Evolutionary conservation across 2,888 invertebrate genomes (phyloP).

Genomic region (Thymelicus acteon): DNA sequence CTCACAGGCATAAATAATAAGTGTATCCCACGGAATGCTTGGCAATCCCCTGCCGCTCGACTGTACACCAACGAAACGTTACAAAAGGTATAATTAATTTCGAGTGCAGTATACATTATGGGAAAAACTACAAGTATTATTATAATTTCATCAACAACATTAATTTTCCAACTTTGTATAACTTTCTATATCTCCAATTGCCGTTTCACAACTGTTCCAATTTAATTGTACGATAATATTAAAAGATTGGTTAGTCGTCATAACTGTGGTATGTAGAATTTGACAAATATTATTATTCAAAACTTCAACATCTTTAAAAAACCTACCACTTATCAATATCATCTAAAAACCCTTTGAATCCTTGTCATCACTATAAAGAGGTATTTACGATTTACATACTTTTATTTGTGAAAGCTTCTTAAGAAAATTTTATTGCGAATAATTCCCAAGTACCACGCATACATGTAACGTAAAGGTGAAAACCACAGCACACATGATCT

Average conservation of each 20-base stretch:
- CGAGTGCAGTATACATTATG: slow-evolving; percentile 10
- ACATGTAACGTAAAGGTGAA: slow-evolving; percentile 29
- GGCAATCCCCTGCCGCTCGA: slow-evolving; percentile 13
- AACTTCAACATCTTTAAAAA: slow-evolving; percentile 79
- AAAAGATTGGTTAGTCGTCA: slow-evolving; percentile 47
- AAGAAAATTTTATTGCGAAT: slow-evolving; percentile 55
- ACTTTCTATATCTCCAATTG: slow-evolving; percentile 43
- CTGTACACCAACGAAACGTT: slow-evolving; percentile 3
- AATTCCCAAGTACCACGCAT: slow-evolving; percentile 58
- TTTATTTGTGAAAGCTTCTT: slow-evolving; percentile 63
- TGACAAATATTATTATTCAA: slow-evolving; percentile 69
- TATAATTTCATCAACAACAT: slow-evolving; percentile 52
- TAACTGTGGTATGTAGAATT: slow-evolving; percentile 69
- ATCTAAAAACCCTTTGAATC: slow-evolving; percentile 79
- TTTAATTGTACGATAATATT: slow-evolving; percentile 53
- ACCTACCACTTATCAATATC: slow-evolving; percentile 75
- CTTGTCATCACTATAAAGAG: slow-evolving; percentile 81
- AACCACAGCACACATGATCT: slow-evolving; percentile 36
- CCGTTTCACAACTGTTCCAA: slow-evolving; percentile 26
- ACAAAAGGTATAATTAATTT: not conserved
- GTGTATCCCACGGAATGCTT: slow-evolving; percentile 16
- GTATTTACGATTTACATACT: slow-evolving; percentile 79
- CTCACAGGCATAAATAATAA: not conserved
- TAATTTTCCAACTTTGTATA: slow-evolving; percentile 50
- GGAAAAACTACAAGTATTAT: slow-evolving; percentile 19